phyloP scores from a whole-genome alignment of 2,797 vertebrate genomes.

The Glossophaga mutica region DNA sequence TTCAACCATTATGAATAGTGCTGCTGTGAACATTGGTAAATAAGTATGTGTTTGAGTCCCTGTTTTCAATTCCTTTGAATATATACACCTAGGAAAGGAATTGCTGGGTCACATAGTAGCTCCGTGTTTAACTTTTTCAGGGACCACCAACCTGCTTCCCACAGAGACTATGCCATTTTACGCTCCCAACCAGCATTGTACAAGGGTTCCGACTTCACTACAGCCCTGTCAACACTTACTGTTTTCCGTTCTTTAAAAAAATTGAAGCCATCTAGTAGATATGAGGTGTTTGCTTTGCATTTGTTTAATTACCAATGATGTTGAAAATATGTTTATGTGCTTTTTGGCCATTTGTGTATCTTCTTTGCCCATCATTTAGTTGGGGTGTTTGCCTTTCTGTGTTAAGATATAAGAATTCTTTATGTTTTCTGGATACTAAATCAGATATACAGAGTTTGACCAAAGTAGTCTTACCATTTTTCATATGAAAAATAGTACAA shows the following conservation, averaged over 20 bases:
- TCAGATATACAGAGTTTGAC: background rate
- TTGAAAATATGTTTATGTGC: background rate
- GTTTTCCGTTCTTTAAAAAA: background rate
- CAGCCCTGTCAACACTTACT: background rate
- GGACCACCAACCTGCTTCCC: background rate
- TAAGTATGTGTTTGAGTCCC: too few relatives aligned
- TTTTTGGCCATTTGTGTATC: background rate
- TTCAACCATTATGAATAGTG: too few relatives aligned
- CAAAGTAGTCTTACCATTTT: background rate
- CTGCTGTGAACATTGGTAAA: too few relatives aligned
- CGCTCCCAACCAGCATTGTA: too few relatives aligned
- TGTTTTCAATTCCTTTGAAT: background rate
- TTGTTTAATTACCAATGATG: background rate
- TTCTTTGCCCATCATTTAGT: background rate
- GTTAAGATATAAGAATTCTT: background rate
- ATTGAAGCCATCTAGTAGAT: background rate
- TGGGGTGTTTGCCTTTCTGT: background rate
- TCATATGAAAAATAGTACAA: background rate
- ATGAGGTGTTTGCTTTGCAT: background rate
- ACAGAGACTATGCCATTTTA: background rate
- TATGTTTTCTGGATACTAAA: background rate
- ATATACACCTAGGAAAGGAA: background rate
- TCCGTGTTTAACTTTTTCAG: conserved; percentile 38
- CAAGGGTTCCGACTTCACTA: too few relatives aligned
- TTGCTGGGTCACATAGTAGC: background rate